Conservation (phyloP, 2,888 invertebrate genomes). For the Blomia tropicalis region DNA sequence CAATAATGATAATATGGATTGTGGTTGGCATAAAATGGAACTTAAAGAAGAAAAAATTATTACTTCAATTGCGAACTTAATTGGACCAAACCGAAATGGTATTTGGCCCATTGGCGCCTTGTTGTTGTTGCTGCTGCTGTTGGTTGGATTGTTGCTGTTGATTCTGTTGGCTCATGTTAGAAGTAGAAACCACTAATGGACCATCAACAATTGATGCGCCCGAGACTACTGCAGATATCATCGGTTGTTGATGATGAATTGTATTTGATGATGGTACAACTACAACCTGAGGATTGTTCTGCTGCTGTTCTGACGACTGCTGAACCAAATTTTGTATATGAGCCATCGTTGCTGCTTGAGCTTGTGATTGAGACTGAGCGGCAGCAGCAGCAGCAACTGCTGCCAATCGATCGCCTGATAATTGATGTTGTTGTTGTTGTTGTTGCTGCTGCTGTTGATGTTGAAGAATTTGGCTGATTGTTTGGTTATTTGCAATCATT, state of each 20-base stretch:
- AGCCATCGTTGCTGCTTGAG: too few species aligned
- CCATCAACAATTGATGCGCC: background rate
- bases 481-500: too few species aligned
- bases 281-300: background rate
- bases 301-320: background rate
- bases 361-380: background rate
- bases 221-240: background rate
- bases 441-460: too few species aligned
- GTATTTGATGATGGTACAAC: background rate
- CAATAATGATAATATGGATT: too few species aligned
- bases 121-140: conserved; percentile 3
- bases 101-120: background rate
- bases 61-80: too few species aligned
- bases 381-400: background rate
- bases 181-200: background rate
- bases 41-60: too few species aligned
- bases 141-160: background rate
- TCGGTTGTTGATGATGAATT: background rate
- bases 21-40: too few species aligned
- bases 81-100: conserved; percentile 15
- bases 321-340: too few species aligned
- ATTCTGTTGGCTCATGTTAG: background rate
- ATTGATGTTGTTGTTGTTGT: too few species aligned
- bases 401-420: too few species aligned
- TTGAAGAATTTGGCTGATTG: too few species aligned